Base-by-base conservation (phyloP, 2,113 vertebrate genomes). In the Perca flavescens region DNA sequence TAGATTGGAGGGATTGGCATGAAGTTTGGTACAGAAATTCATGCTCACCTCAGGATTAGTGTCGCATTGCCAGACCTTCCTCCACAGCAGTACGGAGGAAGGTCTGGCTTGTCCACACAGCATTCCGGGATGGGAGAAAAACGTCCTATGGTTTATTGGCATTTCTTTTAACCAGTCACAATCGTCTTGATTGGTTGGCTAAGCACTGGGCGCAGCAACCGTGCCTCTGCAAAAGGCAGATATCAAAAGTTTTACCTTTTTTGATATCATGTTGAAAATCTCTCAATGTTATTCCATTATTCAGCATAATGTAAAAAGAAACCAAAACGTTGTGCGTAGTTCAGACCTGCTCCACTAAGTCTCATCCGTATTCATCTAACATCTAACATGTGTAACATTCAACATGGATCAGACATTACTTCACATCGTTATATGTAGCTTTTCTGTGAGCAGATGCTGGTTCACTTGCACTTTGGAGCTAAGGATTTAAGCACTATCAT, bases 381-480 rank as follows among this genome's bases (percentile, higher is more conserved):
- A 71, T 0, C 28, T 28, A 28, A 28, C 62, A 70, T 65, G 40
- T 46, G 43, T 63, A 43, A 54, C 28, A 43, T 65, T 63, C 16
- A 72, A 49, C 72, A 57, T 36, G 73, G 63, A 25, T 75, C 54
- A 80, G 77, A 78, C 72, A 43, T 80, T 15, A 74, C 81, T 63
- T 84, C 56, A 85, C 75, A 31, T 28, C 77, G 52, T 84, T 67
- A 19, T 14, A 54, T 78, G 77, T 50, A 46, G 77, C 79, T 40
- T 74, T 66, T 57, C 15, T 28, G 17, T 12, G 21, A 65, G 68
- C 68, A 66, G 50, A 83, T 25, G 65, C 60, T 75, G 82, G 46
- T 80, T 83, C 70, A 68, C 74, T 84, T 84, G 78, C 64, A 82
- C 75, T 65, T 92, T 85, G 66, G 50, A 78, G 77, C 65, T 52